A percentile compares a stretch with the other conserved stretches of the same genome.
These are phyloP conservation scores for Calliopsis andreniformis DNA, from an alignment of 1,140 invertebrate genomes.

Conservation along the genomic window DNA sequence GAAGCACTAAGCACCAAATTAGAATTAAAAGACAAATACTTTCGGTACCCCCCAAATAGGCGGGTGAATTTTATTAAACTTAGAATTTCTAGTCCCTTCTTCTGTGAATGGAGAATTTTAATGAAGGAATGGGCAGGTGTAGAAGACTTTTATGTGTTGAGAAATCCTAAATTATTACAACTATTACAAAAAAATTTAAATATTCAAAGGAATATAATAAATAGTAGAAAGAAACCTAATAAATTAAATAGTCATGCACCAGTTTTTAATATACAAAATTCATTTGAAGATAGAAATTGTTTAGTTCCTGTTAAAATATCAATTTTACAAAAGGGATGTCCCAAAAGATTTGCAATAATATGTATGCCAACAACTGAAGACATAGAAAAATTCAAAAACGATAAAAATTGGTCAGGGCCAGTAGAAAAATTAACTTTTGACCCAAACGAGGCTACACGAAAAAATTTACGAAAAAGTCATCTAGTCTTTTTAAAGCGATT, in stretches of 20 bases:
- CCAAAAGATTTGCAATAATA: conserved; percentile 84
- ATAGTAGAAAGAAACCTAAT: neutral
- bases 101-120: conserved; percentile 87
- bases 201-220: neutral
- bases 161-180: conserved; percentile 81
- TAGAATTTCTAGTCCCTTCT: conserved; percentile 89
- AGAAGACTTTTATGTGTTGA: conserved; percentile 81
- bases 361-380: conserved; percentile 85
- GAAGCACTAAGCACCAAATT: conserved; percentile 71
- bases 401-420: conserved; percentile 79
- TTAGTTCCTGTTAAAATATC: conserved; percentile 83
- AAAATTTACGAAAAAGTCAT: conserved; percentile 83
- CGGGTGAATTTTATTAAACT: conserved; percentile 91
- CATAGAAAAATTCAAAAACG: conserved; percentile 72
- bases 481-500: conserved; percentile 83
- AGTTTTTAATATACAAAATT: conserved; percentile 20
- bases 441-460: conserved; percentile 82
- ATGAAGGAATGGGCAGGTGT: conserved; percentile 85
- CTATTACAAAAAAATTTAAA: conserved; percentile 70
- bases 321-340: conserved; percentile 78
- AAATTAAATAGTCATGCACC: neutral
- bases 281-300: conserved; percentile 71
- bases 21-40: conserved; percentile 83
- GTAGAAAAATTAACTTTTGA: conserved; percentile 84
- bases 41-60: conserved; percentile 90